Conservation (phyloP, 2,797 vertebrate species). For the Menidia menidia region DNA sequence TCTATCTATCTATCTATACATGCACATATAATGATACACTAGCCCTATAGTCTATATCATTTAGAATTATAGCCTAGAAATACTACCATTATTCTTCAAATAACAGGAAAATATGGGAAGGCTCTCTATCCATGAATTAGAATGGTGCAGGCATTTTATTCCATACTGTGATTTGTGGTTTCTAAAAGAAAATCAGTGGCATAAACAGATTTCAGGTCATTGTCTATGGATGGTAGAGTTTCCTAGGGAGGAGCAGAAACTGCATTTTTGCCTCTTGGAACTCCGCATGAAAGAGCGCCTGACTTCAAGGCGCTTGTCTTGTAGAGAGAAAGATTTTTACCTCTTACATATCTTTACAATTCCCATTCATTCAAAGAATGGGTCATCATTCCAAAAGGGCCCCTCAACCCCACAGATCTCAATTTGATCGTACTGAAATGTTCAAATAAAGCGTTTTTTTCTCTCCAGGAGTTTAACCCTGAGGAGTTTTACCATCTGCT, state of each 20-base stretch:
- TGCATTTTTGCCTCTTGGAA: slow-evolving; percentile 16
- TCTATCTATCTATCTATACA: too few species aligned
- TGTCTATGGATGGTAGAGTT: not conserved
- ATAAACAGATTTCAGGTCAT: not conserved
- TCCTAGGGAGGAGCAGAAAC: not conserved
- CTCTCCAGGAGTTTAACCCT: slow-evolving; percentile 90
- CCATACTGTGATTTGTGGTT: not conserved
- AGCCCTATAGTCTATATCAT: not conserved
- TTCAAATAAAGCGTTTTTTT: not conserved
- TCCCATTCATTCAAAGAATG: too few species aligned
- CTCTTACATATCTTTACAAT: too few species aligned
- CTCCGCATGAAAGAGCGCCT: not conserved
- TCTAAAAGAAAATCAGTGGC: not conserved
- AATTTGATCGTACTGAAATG: not conserved
- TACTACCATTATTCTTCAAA: not conserved
- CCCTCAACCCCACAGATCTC: not conserved
- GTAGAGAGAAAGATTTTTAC: too few species aligned
- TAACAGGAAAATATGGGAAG: not conserved
- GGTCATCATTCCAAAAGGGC: too few species aligned
- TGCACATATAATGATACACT: too few species aligned
- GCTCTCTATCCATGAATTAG: fast-evolving
- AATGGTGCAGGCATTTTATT: too few species aligned
- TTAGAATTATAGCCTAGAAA: not conserved
- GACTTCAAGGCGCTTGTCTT: too few species aligned
- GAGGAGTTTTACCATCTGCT: slow-evolving; percentile 93